These are phyloP conservation scores for Gallinago paraguaiae DNA, from an alignment of 2,113 vertebrate genomes.

Conservation along the genomic window DNA sequence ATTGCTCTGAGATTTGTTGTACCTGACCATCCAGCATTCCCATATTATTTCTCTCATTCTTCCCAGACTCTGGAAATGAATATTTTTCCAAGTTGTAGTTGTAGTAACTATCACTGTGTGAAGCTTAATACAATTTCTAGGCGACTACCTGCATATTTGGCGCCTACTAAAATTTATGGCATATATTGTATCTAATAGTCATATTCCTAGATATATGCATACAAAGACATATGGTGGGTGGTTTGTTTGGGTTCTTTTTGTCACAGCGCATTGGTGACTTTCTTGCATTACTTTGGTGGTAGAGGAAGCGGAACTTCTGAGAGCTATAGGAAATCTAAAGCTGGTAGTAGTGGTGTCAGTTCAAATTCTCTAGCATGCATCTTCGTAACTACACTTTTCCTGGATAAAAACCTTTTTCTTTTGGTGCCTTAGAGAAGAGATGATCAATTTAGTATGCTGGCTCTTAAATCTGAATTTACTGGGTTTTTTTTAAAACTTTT, in stretches of 20 bases:
- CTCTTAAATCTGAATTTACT: background rate
- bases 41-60: background rate
- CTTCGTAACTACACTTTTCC: background rate
- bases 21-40: background rate
- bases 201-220: background rate
- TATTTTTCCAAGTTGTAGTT: background rate
- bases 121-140: background rate
- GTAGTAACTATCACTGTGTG: background rate
- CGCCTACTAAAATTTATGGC: background rate
- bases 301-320: background rate
- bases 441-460: background rate
- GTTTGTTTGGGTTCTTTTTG: background rate
- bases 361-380: background rate
- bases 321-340: background rate
- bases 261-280: background rate
- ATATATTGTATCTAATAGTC: background rate
- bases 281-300: background rate
- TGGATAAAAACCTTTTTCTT: background rate
- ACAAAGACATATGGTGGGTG: background rate
- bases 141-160: background rate
- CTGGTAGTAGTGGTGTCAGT: background rate
- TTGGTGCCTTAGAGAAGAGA: background rate
- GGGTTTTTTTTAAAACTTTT: fast-evolving
- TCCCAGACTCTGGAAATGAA: background rate
- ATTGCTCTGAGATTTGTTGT: background rate